Base-by-base conservation (phyloP, 2,797 vertebrate genomes). In the Pelochelys cantorii region DNA sequence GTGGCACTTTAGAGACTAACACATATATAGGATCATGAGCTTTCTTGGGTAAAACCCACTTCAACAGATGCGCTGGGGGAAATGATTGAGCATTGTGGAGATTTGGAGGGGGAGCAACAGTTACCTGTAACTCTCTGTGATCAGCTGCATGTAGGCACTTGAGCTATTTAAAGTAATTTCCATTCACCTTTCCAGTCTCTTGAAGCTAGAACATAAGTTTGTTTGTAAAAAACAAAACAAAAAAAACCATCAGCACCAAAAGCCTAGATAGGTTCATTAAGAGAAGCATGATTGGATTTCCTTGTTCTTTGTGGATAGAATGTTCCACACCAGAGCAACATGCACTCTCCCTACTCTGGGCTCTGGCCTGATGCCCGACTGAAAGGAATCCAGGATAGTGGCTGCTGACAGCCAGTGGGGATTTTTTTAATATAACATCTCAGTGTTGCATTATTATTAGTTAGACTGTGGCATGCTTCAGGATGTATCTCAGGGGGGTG, bases 281-380 rank as follows among this genome's bases (percentile, higher is more conserved):
- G 1, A 2, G 23, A 62, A 81, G 34, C 1, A 0, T 48, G 60
- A 10, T 11, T 0, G 0, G 59, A 18, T 1, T 2, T 65, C 14
- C n/a, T 37, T 37, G 34, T 71, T 71, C 65, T 71, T 71, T 2
- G 5, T 29, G 9, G 15, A 3, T 12, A n/a, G 31, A 5, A 29
- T 11, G 18, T 17, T 34, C 6, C 17, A 18, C 59, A 82, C 4
- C 9, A 82, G 17, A 84, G 71, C 15, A 2, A 5, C 3, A 90
- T 18, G 2, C 34, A 2, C 1, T 59, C 15, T 18, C 15, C 87
- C n/a, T 71, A 71, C 34, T 90, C 55, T 87, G 17, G 89, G 12
- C 15, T 42, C 54, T 3, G 52, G 17, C 52, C 11, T 0, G 1
- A 68, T 15, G 11, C 84, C 92, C 87, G 9, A 31, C 3, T 62